These are phyloP conservation scores for Hyperopisus bebe DNA, from an alignment of 2,113 vertebrate genomes.

Conservation along the genomic window DNA sequence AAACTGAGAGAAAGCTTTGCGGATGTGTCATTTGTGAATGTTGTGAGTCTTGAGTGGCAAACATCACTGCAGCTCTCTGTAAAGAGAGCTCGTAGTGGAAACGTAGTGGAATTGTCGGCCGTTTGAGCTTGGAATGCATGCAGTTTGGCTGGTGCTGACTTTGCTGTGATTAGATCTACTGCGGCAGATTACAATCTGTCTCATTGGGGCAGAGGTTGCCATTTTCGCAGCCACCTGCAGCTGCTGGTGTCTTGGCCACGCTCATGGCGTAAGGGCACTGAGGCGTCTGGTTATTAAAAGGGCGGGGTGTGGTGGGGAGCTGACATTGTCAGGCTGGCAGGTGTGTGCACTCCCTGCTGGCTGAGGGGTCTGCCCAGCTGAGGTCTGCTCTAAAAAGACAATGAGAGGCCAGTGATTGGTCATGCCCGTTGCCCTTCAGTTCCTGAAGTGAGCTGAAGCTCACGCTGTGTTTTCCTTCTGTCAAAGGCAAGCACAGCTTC, in stretches of 20 bases:
- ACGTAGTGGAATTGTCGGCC: not conserved
- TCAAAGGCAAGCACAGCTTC: not conserved
- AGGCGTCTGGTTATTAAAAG: not conserved
- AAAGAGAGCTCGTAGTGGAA: too few species aligned
- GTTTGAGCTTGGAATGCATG: conserved; percentile 17
- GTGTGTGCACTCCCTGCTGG: not conserved
- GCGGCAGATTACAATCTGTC: conserved; percentile 9
- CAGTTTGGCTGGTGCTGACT: not conserved
- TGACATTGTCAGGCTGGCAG: not conserved
- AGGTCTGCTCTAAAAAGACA: not conserved
- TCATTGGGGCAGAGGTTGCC: not conserved
- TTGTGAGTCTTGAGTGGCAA: not conserved
- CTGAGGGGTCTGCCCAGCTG: not conserved
- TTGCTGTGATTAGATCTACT: not conserved
- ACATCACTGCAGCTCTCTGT: not conserved
- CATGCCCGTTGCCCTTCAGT: not conserved
- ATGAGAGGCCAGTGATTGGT: not conserved
- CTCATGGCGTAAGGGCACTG: not conserved
- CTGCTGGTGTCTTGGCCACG: not conserved
- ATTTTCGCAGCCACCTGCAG: conserved; percentile 12
- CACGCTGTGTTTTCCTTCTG: not conserved
- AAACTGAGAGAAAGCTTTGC: not conserved
- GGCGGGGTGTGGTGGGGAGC: not conserved
- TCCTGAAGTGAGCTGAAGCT: not conserved
- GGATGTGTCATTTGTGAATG: not conserved